phyloP scores from a whole-genome alignment of 2,113 vertebrate genomes.

The Antigone vipio region DNA sequence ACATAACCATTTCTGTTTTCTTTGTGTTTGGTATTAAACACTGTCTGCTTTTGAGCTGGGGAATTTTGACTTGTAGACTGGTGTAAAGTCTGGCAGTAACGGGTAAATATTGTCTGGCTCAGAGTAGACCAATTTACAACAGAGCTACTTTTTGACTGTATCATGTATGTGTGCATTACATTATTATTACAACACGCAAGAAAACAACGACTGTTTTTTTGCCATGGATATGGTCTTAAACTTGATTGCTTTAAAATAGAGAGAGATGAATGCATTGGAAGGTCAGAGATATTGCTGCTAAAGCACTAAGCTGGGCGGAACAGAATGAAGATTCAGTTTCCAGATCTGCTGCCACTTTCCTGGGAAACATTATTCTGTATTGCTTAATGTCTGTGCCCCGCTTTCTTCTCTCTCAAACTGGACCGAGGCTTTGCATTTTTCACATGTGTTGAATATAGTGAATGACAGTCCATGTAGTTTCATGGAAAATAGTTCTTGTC shows the following conservation, averaged over 20 bases:
- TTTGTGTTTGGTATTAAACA: neutral
- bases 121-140: neutral
- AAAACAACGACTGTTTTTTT: neutral
- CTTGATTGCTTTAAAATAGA: neutral
- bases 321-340: neutral
- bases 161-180: neutral
- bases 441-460: neutral
- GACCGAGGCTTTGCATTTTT: neutral
- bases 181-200: neutral
- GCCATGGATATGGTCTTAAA: neutral
- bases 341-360: neutral
- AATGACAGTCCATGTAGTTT: neutral
- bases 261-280: neutral
- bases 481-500: neutral
- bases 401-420: neutral
- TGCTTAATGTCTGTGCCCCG: neutral
- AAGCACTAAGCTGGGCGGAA: neutral
- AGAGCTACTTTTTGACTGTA: neutral
- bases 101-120: neutral
- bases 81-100: neutral
- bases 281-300: neutral
- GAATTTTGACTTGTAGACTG: neutral
- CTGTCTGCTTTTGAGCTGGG: neutral
- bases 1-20: neutral
- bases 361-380: neutral